Evolutionary conservation across 2,797 vertebrate genomes (phyloP).

Genomic region (Thripadectes ignobilis): DNA sequence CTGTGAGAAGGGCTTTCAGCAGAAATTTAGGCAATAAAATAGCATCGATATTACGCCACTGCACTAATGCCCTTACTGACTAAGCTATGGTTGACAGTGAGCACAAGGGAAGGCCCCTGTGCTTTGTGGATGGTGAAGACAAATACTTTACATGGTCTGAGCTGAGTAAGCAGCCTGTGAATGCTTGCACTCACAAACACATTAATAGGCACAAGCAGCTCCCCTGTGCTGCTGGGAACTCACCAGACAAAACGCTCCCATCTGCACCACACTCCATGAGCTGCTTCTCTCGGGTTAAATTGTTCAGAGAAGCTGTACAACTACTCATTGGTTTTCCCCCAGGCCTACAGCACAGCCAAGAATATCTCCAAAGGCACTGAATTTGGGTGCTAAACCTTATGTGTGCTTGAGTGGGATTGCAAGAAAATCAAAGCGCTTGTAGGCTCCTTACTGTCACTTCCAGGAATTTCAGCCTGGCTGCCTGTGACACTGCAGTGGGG

Average conservation of each 20-base stretch:
- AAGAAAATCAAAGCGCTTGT: not conserved
- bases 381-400: not conserved
- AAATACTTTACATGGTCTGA: accelerated
- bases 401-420: accelerated
- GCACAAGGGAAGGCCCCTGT: not conserved
- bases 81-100: accelerated
- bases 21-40: not conserved
- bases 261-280: accelerated
- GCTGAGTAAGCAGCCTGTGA: not conserved
- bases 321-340: not conserved
- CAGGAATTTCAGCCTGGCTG: not conserved
- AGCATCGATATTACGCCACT: not conserved
- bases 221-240: accelerated
- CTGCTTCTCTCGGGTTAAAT: not conserved
- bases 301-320: accelerated
- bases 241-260: accelerated
- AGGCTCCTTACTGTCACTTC: not conserved
- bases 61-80: not conserved
- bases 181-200: not conserved
- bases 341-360: accelerated
- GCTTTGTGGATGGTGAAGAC: not conserved
- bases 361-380: not conserved
- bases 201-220: not conserved
- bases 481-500: not conserved
- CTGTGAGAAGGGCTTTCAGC: not conserved